Conservation (phyloP, 2,888 invertebrate genomes). For the Drosophila formosana region DNA sequence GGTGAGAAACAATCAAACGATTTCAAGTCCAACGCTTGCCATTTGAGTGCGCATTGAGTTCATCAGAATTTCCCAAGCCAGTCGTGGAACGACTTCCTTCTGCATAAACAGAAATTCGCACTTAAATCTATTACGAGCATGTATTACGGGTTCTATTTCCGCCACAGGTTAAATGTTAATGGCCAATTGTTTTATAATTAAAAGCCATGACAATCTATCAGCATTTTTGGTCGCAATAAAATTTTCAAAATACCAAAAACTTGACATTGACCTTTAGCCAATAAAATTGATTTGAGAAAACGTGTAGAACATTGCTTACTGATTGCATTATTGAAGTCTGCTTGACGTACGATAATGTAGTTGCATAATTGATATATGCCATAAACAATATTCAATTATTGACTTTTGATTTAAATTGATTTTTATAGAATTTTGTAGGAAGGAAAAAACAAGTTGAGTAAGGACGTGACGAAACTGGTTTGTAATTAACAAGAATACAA, state of each 20-base stretch:
- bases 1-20: constrained; percentile 10
- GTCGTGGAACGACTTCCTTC: constrained; percentile 39
- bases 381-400: not conserved
- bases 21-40: constrained; percentile 3
- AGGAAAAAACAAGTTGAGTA: not conserved
- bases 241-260: constrained; percentile 30
- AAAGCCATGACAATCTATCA: constrained; percentile 60
- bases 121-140: constrained; percentile 21
- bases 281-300: constrained; percentile 33
- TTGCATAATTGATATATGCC: constrained; percentile 7
- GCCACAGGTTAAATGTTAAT: constrained; percentile 70
- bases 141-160: constrained; percentile 55
- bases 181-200: constrained; percentile 71
- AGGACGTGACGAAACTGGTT: not conserved
- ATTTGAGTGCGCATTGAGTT: constrained; percentile 27
- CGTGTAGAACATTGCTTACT: constrained; percentile 21
- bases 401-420: not conserved
- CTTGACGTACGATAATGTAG: constrained; percentile 3
- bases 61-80: constrained; percentile 45
- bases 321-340: constrained; percentile 15
- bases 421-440: not conserved
- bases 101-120: constrained; percentile 36
- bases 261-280: constrained; percentile 33
- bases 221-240: constrained; percentile 21
- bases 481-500: not conserved